Evolutionary conservation across 37 sponge, comb jelly and placozoan species (phyloP), one percentile per base, ranked within the genome.

Genomic region (Halisarca cf. caerulea): DNA sequence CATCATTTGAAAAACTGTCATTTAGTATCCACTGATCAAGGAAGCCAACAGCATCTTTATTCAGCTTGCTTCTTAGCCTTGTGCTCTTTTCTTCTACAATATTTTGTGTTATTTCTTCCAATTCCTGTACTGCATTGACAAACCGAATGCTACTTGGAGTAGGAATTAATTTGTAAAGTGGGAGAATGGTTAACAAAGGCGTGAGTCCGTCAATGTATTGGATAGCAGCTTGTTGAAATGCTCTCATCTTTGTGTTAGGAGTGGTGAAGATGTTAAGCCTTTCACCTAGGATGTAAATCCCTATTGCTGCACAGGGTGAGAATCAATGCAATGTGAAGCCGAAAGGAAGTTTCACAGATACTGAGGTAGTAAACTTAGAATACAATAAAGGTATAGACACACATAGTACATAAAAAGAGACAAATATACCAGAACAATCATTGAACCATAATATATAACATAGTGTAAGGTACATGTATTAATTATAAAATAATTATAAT

Each of bases 11-110:
- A 6, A 74, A 36, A 41, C 21, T 41, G 0, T 41, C 77, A 74
- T 74, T 37, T 25, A 74, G 36, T 4, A 74, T n/a, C 77, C 77
- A 74, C 77, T 74, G 77, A 6, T 74, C 77, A 2, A 74, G 77
- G 25, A 74, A 74, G 2, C 45, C 24, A 23, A 40, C 42, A 6
- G 77, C 77, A 7, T 74, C 77, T 40, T 74, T 9, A 0, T 39
- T 44, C 0, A 5, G 2, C 25, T 23, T 40, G 15, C 1, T 2
- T 0, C 9, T 74, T 38, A 21, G 17, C 2, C 1, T 7, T 44
- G 18, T 74, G 24, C 36, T 8, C 36, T 74, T 41, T 37, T 74
- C 77, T n/a, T 40, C 45, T 41, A 41, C 45, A 4, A 74, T n/a
- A 7, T 41, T 7, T 8, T 6, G 9, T 1, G 77, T 4, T 17